Evolutionary conservation across 2,797 vertebrate genomes (phyloP), one percentile per base, ranked within the genome.

Genomic region (Crax fasciolata): DNA sequence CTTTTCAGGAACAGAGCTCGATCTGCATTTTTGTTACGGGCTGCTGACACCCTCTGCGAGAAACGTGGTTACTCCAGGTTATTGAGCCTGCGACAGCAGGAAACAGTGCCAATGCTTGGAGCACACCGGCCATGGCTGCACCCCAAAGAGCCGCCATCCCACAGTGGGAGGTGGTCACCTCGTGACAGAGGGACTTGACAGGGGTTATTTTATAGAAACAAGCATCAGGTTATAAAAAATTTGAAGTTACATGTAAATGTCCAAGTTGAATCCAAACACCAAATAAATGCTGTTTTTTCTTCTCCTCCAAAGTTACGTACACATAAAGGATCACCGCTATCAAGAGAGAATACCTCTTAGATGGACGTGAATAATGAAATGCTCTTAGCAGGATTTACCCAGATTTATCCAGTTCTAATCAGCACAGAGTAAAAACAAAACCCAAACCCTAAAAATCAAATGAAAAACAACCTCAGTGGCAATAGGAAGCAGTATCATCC

Each of bases 151-250:
- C 6, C 17, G 86, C 25, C 77, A 13, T 15, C 25, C 54, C 27
- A 27, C 10, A 1, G 0, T 10, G 71, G 19, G 30, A 84, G 11
- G 52, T 11, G 35, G 58, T 19, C 61, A 51, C 19, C 7, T 61
- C 8, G 4, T n/a, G 87, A 41, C 2, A 2, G 0, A 43, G 23
- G 9, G 28, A 76, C 28, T 15, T 16, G 13, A 44, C 1, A 41
- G 7, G 30, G 57, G 28, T n/a, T 46, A 68, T 13, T 71, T 27
- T 35, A 86, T 16, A 8, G 43, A 70, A 52, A 84, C 3, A 43
- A 84, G 11, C 21, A 70, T 18, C 0, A 27, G 68, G 81, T 44
- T 9, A 58, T 11, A 4, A 18, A 15, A 23, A 70, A n/a, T 10
- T 2, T 7, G 73, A 71, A 17, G 41, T 21, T 39, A 66, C 1